Evolutionary conservation across 2,888 invertebrate genomes (phyloP).

Genomic region (Leucania comma): DNA sequence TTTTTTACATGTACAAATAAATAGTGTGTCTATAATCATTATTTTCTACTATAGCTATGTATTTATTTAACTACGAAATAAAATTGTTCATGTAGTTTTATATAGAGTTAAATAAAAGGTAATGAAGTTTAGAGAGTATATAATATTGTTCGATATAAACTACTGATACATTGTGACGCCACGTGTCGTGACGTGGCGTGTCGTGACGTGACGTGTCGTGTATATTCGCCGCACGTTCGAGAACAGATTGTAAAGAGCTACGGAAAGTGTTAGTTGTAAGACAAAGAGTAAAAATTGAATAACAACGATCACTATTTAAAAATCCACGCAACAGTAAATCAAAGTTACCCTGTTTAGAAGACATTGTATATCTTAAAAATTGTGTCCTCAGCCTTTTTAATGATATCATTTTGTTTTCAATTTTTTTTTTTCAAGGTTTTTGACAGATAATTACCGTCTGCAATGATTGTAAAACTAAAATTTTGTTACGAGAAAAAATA

Average conservation of each 20-base stretch:
- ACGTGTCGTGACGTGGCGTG: conserved; percentile 14
- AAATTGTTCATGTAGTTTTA: conserved; percentile 55
- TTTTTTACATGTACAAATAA: conserved; percentile 82
- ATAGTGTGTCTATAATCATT: conserved; percentile 82
- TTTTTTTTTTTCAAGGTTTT: conserved; percentile 71
- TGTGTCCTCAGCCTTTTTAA: conserved; percentile 90
- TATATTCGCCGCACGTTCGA: conserved; percentile 37
- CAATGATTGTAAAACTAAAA: not conserved
- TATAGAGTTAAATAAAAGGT: conserved; percentile 37
- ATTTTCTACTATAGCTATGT: conserved; percentile 70
- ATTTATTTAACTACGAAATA: conserved; percentile 66
- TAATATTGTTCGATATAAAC: conserved; percentile 48
- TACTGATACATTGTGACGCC: conserved; percentile 53
- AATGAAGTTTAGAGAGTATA: conserved; percentile 47
- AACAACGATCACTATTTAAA: conserved; percentile 81
- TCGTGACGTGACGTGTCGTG: conserved; percentile 17
- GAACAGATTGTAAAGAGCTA: conserved; percentile 60
- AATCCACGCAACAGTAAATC: conserved; percentile 87
- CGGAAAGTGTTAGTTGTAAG: conserved; percentile 56
- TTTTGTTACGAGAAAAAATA: not conserved
- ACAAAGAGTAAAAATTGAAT: conserved; percentile 82
- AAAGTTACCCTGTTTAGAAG: conserved; percentile 90
- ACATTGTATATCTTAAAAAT: conserved; percentile 90
- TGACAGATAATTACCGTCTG: conserved; percentile 75
- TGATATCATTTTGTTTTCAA: conserved; percentile 85